Base-by-base conservation (phyloP, 2,797 vertebrate genomes). In the Natrix natrix region DNA sequence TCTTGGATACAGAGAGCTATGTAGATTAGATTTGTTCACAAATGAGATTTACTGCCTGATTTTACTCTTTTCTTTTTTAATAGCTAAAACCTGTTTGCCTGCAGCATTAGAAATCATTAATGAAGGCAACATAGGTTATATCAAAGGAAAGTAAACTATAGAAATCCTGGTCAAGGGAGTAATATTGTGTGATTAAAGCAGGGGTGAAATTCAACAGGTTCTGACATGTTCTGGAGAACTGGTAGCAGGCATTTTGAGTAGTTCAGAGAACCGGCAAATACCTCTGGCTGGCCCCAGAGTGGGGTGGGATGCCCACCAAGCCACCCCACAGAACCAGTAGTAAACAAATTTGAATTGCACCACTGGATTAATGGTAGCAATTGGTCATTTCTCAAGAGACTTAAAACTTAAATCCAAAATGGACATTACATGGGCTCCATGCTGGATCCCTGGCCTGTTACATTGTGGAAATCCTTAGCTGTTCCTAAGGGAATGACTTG, bases 1-100 rank as follows among this genome's bases (percentile, higher is more conserved):
- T 96, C 95, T 92, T 61, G 95, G 96, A 97, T 97, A 97, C 96
- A 95, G 69, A 61, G 11, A 93, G 69, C 95, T 96, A 97, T 93
- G 0, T 95, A 83, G 91, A 92, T 13, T 92, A 94, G 92, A 96
- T 95, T 93, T 91, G 90, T 87, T 94, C 93, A 37, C 94, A 95
- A 93, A 91, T 90, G 90, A 91, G 89, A 20, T 95, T 95, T 95
- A 96, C 88, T 94, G 60, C 83, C 57, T 94, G 95, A 90, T 91
- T 95, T 94, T 94, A 95, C 89, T 83, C 93, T 95, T 95, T 96
- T 94, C 96, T 95, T 48, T n/a, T 60, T 60, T 20, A 17, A 32
- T 48, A 24, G 74, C 74, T 48, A 10, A 48, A 48, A 48, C 43
- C 12, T 83, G 74, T 83, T 83, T 83, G 8, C 74, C 74, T 83